A percentile compares a stretch with the other conserved stretches of the same genome.
Evolutionary conservation across 2,113 vertebrate genomes (phyloP).

Genomic region (Machaerirhynchus nigripectus): DNA sequence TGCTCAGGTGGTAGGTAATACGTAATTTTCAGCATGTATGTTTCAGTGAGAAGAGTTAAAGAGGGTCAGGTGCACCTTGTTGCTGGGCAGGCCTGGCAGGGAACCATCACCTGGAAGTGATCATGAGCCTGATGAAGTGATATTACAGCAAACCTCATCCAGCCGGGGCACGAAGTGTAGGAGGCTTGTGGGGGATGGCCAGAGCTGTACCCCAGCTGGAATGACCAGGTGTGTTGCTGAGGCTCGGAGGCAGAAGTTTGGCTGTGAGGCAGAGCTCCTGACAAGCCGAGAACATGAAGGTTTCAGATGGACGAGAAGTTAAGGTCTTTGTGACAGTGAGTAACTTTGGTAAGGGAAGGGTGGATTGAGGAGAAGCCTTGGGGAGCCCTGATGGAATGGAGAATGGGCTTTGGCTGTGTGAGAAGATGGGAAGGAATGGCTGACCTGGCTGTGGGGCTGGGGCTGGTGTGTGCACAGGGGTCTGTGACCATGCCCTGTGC

Average conservation of each 20-base stretch:
- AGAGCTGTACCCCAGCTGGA: too few species aligned
- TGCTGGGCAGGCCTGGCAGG: neutral
- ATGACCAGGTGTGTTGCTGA: neutral
- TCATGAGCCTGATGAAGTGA: rapidly evolving
- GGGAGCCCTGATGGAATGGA: neutral
- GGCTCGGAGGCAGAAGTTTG: neutral
- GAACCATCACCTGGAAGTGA: neutral
- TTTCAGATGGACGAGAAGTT: neutral
- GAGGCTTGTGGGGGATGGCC: neutral
- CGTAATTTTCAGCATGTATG: rapidly evolving
- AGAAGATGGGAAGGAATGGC: neutral
- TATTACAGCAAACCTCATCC: neutral
- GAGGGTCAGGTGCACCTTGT: neutral
- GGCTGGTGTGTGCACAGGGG: neutral
- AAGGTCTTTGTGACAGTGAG: neutral
- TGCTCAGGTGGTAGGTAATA: rapidly evolving
- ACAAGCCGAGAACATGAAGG: neutral
- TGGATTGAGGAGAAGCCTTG: neutral
- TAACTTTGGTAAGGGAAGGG: neutral
- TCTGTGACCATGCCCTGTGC: neutral
- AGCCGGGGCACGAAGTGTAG: rapidly evolving
- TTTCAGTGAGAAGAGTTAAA: neutral
- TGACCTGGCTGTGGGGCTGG: neutral
- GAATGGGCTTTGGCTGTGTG: neutral
- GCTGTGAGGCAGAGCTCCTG: neutral